Evolutionary conservation across 2,797 vertebrate genomes (phyloP), one percentile per base, ranked within the genome.

Genomic region (Semotilus atromaculatus): DNA sequence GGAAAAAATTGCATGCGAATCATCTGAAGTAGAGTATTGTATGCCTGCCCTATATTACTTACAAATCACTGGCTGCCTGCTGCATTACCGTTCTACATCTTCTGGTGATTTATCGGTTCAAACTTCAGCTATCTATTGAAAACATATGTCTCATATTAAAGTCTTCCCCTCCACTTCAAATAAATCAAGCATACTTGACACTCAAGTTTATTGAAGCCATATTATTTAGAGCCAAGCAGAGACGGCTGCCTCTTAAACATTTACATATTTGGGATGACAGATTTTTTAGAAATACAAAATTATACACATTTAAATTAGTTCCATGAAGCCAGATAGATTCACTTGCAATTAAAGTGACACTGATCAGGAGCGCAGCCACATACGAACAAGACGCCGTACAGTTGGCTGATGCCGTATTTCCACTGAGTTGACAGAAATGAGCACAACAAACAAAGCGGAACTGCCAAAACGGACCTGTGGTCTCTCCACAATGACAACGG

Each of bases 111-210:
- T 84, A 83, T 92, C 86, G 90, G 88, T 87, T 90, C 74, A 87
- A 92, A 90, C 91, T 89, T 93, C 85, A 88, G 89, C 90, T 94
- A 94, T 95, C 94, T 93, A 95, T 96, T 95, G 92, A 92, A 95
- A 95, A 92, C 95, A 96, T 93, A 88, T 95, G 95, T 92, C 90
- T 91, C 90, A 71, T 95, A 95, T 96, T 95, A 95, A 95, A 95
- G 92, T 94, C 93, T 95, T 95, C 95, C 95, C 92, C 90, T 94
- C 91, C 91, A 93, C 94, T 95, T 95, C 91, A 94, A 94, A 96
- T 96, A 95, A 95, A 96, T 95, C 94, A 95, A 90, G 91, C 91
- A 45, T 92, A 90, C 91, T 92, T 93, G 94, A 94, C 91, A 89
- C 93, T 93, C 88, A 89, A 92, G 92, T 95, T 95, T 94, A 94